phyloP scores from a whole-genome alignment of 2,797 vertebrate genomes.

The Corythornis leucogaster region DNA sequence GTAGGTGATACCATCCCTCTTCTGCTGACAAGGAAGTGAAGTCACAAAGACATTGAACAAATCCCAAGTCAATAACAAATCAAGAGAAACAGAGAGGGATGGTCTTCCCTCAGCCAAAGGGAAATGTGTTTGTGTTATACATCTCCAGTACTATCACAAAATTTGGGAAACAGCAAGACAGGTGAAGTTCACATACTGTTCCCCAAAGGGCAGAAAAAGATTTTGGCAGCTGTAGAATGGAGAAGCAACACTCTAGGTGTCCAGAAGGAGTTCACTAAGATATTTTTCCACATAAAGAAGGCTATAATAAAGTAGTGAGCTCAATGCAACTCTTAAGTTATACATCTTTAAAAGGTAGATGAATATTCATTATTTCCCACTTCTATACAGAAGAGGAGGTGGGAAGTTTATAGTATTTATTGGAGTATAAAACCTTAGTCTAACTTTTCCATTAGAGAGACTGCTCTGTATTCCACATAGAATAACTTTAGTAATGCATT shows the following conservation, averaged over 20 bases:
- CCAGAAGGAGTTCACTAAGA: not conserved
- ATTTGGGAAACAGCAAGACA: not conserved
- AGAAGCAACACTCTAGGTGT: not conserved
- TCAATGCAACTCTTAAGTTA: not conserved
- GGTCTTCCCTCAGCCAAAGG: not conserved
- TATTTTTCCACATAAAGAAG: not conserved
- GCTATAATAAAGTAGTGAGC: not conserved
- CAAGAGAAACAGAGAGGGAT: not conserved
- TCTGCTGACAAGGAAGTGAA: not conserved
- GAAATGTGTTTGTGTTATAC: not conserved
- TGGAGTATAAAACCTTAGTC: not conserved
- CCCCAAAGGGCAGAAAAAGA: not conserved
- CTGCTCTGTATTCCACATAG: constrained; percentile 41
- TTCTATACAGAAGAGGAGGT: not conserved
- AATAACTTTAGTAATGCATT: constrained; percentile 51
- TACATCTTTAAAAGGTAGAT: not conserved
- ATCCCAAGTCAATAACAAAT: not conserved
- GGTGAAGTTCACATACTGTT: not conserved
- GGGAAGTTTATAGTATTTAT: not conserved
- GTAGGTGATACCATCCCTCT: not conserved
- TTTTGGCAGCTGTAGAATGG: not conserved
- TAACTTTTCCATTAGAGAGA: constrained; percentile 61
- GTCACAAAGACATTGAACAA: not conserved
- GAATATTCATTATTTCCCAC: not conserved
- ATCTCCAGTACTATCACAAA: not conserved